Percentiles rank a stretch among this genome's conserved stretches.
Conservation (phyloP, 2,888 invertebrate genomes). For the Venusia cambrica region DNA sequence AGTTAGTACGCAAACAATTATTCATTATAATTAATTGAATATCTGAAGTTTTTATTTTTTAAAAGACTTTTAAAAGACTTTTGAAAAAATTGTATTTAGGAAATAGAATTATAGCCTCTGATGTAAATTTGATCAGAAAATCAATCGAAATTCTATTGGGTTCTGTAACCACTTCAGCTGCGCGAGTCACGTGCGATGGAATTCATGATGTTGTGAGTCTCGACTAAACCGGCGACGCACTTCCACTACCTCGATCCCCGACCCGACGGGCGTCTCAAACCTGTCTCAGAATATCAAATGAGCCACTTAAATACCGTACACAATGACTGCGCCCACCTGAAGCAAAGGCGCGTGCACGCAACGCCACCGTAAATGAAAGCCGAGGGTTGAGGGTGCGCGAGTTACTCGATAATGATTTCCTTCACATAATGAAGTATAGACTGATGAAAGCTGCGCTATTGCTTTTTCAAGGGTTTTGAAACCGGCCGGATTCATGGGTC, state of each 20-base stretch:
- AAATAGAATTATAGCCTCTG: too few relatives aligned
- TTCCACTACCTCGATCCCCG: constrained; percentile 54
- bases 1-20: too few relatives aligned
- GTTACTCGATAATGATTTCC: constrained; percentile 78
- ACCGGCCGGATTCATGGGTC: constrained; percentile 63
- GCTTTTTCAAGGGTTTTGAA: constrained; percentile 73
- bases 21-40: too few relatives aligned
- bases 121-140: too few relatives aligned
- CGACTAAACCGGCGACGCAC: constrained; percentile 15
- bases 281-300: constrained; percentile 80
- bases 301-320: constrained; percentile 78
- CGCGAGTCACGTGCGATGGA: constrained; percentile 47
- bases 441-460: constrained; percentile 74
- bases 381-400: constrained; percentile 67
- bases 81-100: too few relatives aligned
- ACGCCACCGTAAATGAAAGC: constrained; percentile 73
- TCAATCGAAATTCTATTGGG: too few relatives aligned
- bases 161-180: too few relatives aligned
- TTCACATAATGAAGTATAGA: constrained; percentile 77
- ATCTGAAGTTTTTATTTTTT: too few relatives aligned
- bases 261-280: constrained; percentile 68
- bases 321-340: constrained; percentile 77
- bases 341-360: constrained; percentile 78
- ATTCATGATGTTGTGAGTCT: constrained; percentile 41
- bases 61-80: too few relatives aligned